Conservation (phyloP, 2,113 vertebrate genomes). For the Turnix velox region DNA sequence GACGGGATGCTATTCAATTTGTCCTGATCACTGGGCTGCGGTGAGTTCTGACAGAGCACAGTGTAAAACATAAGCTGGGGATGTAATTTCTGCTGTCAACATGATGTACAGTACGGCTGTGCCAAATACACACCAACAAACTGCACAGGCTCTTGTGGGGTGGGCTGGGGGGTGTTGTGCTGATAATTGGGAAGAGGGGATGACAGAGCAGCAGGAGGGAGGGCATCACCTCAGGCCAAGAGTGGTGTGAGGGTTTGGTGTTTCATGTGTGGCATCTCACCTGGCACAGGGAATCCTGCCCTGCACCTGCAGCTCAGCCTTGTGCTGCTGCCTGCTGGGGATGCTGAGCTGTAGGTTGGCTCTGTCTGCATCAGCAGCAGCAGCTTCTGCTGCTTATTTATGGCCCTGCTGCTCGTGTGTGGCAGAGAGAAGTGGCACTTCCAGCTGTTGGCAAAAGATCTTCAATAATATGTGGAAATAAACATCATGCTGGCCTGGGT, state of each 20-base stretch:
- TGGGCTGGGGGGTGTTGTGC: background rate
- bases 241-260: rapidly evolving
- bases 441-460: background rate
- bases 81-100: constrained; percentile 86
- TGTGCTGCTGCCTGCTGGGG: background rate
- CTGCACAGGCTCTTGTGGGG: background rate
- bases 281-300: background rate
- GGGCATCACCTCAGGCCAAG: background rate
- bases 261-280: background rate
- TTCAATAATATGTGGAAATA: background rate
- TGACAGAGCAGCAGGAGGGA: background rate
- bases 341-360: background rate
- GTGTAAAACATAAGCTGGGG: constrained; percentile 78
- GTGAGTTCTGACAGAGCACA: constrained; percentile 79
- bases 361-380: background rate
- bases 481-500: background rate
- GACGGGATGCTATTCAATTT: constrained; percentile 82
- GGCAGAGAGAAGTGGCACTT: background rate
- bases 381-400: background rate
- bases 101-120: constrained; percentile 75
- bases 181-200: background rate
- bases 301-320: background rate
- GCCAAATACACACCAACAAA: constrained; percentile 56
- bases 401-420: background rate
- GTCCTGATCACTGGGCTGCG: constrained; percentile 83